Conservation (phyloP, 2,888 invertebrate genomes). For the Galerucella calmariensis region DNA sequence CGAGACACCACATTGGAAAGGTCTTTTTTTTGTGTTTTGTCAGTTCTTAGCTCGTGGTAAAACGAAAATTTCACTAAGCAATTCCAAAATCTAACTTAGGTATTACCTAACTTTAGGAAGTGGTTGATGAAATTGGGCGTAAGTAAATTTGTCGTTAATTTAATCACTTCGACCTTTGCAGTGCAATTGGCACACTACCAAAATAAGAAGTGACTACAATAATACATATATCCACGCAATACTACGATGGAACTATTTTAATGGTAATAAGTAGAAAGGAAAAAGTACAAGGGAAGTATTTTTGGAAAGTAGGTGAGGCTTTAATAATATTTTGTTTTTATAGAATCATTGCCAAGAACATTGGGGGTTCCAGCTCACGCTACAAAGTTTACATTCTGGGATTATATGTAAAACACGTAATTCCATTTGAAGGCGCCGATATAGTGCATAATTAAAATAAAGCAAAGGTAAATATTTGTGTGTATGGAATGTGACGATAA, state of each 20-base stretch:
- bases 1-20: too few species aligned
- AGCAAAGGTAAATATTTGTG: too few species aligned
- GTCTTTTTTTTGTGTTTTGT: too few species aligned
- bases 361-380: background rate
- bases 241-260: constrained; percentile 7
- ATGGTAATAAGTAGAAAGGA: constrained; percentile 4
- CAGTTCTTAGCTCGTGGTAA: too few species aligned
- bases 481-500: too few species aligned
- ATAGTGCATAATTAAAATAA: background rate
- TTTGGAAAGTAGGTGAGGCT: constrained; percentile 19
- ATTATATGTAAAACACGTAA: constrained; percentile 1
- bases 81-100: too few species aligned
- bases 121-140: too few species aligned
- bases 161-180: background rate
- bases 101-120: too few species aligned
- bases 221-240: constrained; percentile 3
- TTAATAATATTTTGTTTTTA: constrained; percentile 12
- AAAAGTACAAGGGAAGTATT: constrained; percentile 16
- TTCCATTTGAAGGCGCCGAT: background rate
- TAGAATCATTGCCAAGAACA: constrained; percentile 11
- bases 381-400: background rate
- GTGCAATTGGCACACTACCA: constrained; percentile 5
- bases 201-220: background rate
- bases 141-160: background rate
- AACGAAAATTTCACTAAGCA: too few species aligned